A percentile compares a stretch with the other conserved stretches of the same genome.
Conservation (phyloP, 2,113 vertebrate genomes). For the Sinocyclocheilus rhinocerous region DNA sequence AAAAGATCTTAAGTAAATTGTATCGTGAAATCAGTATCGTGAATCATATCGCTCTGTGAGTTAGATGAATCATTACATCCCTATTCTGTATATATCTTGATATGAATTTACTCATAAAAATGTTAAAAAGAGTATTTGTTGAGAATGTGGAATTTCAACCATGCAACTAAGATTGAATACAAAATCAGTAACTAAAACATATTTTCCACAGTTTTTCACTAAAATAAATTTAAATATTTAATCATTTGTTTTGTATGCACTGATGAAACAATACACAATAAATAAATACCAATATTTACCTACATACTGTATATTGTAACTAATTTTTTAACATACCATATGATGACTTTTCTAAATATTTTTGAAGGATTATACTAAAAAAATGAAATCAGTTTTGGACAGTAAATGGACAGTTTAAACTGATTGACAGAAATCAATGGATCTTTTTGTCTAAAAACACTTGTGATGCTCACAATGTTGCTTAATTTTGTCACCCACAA, state of each 20-base stretch:
- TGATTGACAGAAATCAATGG: background rate
- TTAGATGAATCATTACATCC: too few relatives aligned
- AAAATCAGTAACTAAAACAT: background rate
- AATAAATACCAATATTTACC: background rate
- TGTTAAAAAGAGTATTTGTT: background rate
- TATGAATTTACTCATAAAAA: background rate
- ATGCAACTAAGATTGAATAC: background rate
- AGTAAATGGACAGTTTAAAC: background rate
- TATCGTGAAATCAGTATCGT: too few relatives aligned
- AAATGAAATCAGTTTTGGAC: background rate
- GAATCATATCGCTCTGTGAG: too few relatives aligned
- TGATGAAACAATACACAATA: background rate
- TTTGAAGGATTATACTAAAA: background rate
- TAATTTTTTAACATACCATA: background rate
- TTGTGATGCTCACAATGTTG: background rate
- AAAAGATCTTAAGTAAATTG: too few relatives aligned
- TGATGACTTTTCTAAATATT: background rate
- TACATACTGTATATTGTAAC: background rate
- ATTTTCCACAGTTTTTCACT: background rate
- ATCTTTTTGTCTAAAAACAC: background rate
- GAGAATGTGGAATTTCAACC: background rate
- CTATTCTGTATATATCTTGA: background rate
- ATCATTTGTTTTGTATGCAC: background rate
- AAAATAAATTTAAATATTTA: background rate
- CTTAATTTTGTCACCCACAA: background rate